These are phyloP conservation scores for Apis mellifera DNA, from an alignment of 1,140 invertebrate species.

Conservation along the genomic window Amel_HAv3.1 CM009939.2:7986001-7986500, in stretches of 20 bases:
- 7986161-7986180: constrained; percentile 12
- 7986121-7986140: too few relatives aligned
- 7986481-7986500: too few relatives aligned
- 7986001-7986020: neutral
- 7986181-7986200: constrained; percentile 55
- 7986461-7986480: neutral
- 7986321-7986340: constrained; percentile 2
- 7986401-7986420: constrained; percentile 1
- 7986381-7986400: too few relatives aligned
- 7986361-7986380: too few relatives aligned
- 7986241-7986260: neutral
- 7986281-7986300: too few relatives aligned
- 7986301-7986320: too few relatives aligned
- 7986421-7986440: neutral
- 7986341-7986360: neutral
- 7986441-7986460: neutral
- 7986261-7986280: too few relatives aligned
- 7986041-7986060: too few relatives aligned
- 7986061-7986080: too few relatives aligned
- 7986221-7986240: too few relatives aligned
- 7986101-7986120: constrained; percentile 6
- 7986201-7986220: constrained; percentile 27
- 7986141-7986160: too few relatives aligned
- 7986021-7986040: too few relatives aligned
- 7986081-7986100: neutral